Percentiles rank a stretch among this genome's conserved stretches.
phyloP scores from a whole-genome alignment of 2,888 invertebrate genomes.

The Xylota segnis region DNA sequence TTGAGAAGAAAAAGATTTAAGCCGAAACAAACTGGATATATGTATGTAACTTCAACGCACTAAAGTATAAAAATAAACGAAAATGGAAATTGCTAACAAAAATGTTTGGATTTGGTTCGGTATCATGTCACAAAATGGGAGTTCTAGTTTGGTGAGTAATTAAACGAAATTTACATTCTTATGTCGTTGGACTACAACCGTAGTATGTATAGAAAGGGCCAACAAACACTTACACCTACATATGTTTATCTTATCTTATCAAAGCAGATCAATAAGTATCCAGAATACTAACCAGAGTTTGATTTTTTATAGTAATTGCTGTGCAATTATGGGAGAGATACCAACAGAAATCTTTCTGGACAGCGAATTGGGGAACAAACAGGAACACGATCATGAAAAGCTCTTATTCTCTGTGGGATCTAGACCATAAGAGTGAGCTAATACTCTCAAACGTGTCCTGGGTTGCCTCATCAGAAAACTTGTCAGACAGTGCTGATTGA shows the following conservation, averaged over 20 bases:
- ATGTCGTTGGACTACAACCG: constrained; percentile 4
- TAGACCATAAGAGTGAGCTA: no score
- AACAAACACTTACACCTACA: not conserved
- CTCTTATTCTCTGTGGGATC: no score
- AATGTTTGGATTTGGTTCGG: constrained; percentile 34
- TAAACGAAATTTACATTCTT: constrained; percentile 22
- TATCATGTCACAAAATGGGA: constrained; percentile 32
- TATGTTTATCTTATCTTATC: not conserved
- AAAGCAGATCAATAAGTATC: not conserved
- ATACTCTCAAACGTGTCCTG: no score
- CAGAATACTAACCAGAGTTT: no score
- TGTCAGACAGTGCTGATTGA: no score
- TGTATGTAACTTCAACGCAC: constrained; percentile 55
- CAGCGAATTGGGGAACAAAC: no score
- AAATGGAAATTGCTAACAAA: constrained; percentile 38
- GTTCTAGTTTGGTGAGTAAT: constrained; percentile 29
- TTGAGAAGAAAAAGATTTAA: constrained; percentile 29
- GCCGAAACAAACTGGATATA: constrained; percentile 65
- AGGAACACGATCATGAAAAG: no score
- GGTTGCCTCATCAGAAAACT: no score
- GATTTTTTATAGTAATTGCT: no score
- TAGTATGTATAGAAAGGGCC: not conserved
- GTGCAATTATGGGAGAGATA: no score
- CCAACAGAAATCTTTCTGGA: no score
- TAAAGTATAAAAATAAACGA: constrained; percentile 34